These are phyloP conservation scores for Ptilonorhynchus violaceus DNA, from an alignment of 2,113 vertebrate species.

Conservation along the genomic window DNA sequence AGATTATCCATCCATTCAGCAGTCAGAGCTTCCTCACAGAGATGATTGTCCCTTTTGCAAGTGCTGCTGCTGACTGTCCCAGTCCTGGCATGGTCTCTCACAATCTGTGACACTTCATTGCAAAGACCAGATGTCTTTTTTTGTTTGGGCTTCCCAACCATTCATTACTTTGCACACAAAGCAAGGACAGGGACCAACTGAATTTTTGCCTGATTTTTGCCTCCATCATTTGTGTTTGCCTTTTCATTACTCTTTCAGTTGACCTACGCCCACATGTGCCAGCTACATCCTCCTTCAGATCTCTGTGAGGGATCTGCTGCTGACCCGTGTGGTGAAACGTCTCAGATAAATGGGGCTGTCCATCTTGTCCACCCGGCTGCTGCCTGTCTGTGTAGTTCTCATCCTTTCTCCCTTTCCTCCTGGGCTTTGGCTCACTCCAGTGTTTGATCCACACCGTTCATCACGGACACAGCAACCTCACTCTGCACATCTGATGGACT, in stretches of 20 bases:
- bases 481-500: neutral
- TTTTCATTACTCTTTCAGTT: neutral
- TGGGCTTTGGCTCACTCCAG: neutral
- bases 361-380: neutral
- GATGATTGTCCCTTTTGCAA: neutral
- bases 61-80: neutral
- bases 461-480: neutral
- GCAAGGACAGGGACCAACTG: neutral
- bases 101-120: neutral
- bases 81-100: neutral
- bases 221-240: neutral
- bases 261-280: rapidly evolving
- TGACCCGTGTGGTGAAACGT: neutral
- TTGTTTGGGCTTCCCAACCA: neutral
- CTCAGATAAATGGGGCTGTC: neutral
- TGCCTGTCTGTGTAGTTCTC: neutral
- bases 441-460: neutral
- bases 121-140: neutral
- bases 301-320: neutral
- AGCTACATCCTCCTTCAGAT: neutral
- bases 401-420: neutral
- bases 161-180: neutral
- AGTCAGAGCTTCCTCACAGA: neutral
- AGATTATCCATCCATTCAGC: neutral
- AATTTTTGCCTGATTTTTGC: neutral